Evolutionary conservation across 1,140 invertebrate species (phyloP).

Genomic region (Brachionus rotundiformis): DNA sequence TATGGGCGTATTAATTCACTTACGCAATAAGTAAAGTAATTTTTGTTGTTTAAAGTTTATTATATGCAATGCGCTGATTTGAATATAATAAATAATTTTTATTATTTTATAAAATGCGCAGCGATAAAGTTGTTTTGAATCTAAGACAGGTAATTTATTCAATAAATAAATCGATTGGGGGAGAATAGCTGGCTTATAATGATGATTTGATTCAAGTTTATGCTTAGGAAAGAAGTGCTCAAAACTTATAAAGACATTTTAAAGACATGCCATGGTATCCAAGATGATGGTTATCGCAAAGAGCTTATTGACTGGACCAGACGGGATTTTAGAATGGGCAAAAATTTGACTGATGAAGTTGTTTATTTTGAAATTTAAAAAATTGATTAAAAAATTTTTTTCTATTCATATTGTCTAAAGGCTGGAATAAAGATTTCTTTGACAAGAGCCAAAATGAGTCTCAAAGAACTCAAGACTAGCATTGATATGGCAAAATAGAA

Average conservation of each 20-base stretch:
- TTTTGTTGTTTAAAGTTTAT: neutral
- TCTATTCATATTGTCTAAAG: neutral
- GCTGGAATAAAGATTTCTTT: conserved; percentile 27
- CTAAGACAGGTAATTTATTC: conserved; percentile 31
- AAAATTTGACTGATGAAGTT: conserved; percentile 17
- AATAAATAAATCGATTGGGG: no score
- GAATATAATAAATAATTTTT: neutral
- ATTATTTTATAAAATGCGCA: neutral
- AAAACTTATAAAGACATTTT: conserved; percentile 21
- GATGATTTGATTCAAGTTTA: conserved; percentile 30
- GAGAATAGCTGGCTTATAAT: no score
- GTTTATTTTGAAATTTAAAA: neutral
- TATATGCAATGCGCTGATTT: neutral
- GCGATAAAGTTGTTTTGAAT: conserved; percentile 28
- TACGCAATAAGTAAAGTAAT: conserved; percentile 19
- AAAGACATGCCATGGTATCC: neutral
- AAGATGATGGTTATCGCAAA: conserved; percentile 3
- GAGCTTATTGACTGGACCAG: conserved; percentile 24
- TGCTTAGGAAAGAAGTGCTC: conserved; percentile 11
- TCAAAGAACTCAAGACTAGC: neutral
- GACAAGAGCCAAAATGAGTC: conserved; percentile 36
- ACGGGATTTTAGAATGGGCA: conserved; percentile 30
- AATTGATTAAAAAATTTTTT: neutral
- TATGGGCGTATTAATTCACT: neutral
- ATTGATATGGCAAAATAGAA: conserved; percentile 28